These are phyloP conservation scores for Lycocerus yunnanus DNA, from an alignment of 2,888 invertebrate species.

Conservation along the genomic window DNA sequence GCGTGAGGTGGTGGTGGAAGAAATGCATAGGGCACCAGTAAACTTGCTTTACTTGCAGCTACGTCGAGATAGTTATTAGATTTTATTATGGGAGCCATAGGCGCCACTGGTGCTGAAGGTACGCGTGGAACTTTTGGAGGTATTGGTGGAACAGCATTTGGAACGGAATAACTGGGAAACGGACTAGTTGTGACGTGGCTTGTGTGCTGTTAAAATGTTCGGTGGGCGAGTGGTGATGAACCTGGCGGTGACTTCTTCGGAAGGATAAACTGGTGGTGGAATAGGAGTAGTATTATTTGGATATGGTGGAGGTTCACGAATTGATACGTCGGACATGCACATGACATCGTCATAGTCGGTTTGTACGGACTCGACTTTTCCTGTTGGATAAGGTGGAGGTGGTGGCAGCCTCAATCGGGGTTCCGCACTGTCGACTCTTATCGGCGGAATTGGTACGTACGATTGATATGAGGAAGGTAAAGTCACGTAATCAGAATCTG, in stretches of 20 bases:
- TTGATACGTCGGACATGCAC: conserved; percentile 45
- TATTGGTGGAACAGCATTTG: conserved; percentile 52
- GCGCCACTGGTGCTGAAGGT: conserved; percentile 55
- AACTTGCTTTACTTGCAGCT: conserved; percentile 60
- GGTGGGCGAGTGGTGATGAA: conserved; percentile 79
- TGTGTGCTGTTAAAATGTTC: conserved; percentile 77
- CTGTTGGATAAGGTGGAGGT: conserved; percentile 48
- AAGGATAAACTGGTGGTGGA: conserved; percentile 65
- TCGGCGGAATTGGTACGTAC: conserved; percentile 69
- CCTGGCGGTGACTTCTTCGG: conserved; percentile 75
- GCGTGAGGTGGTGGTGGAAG: conserved; percentile 73
- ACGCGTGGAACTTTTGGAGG: conserved; percentile 56
- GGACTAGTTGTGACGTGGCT: conserved; percentile 68
- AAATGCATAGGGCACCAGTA: conserved; percentile 57
- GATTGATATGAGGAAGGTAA: conserved; percentile 61
- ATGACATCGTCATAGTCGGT: conserved; percentile 46
- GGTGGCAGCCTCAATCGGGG: conserved; percentile 56
- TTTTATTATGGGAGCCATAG: conserved; percentile 59
- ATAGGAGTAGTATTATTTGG: conserved; percentile 58
- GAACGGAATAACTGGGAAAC: conserved; percentile 63
- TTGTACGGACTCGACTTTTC: conserved; percentile 48
- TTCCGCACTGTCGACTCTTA: conserved; percentile 67
- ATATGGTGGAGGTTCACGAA: conserved; percentile 71
- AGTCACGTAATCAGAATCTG: conserved; percentile 89
- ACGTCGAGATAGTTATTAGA: conserved; percentile 68